These are phyloP conservation scores for Acronicta leporina DNA, from an alignment of 2,888 invertebrate genomes.

Conservation along the genomic window DNA sequence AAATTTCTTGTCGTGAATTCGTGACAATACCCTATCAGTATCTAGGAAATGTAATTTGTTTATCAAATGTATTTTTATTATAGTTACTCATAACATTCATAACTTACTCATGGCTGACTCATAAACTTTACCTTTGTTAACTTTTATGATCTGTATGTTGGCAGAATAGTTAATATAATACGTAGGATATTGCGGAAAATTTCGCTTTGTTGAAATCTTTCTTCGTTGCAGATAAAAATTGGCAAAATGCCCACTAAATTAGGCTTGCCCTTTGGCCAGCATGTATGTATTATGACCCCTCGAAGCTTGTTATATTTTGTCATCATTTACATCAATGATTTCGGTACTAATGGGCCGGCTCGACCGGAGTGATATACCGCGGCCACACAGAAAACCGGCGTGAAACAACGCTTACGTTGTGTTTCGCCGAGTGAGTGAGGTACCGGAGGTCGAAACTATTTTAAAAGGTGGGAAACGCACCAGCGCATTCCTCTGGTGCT, in stretches of 20 bases:
- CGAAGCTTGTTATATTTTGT: too few relatives aligned
- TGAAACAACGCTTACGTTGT: too few relatives aligned
- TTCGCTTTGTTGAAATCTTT: background rate
- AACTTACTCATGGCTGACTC: slow-evolving; percentile 34
- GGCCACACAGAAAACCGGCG: too few relatives aligned
- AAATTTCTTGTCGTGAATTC: background rate
- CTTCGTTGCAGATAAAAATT: slow-evolving; percentile 7
- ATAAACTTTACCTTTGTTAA: slow-evolving; percentile 40
- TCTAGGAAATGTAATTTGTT: background rate
- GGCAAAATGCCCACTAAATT: slow-evolving; percentile 23
- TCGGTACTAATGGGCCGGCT: too few relatives aligned
- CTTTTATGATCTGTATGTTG: slow-evolving; percentile 34
- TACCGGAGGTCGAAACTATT: too few relatives aligned
- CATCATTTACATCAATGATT: too few relatives aligned
- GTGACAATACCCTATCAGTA: slow-evolving; percentile 7
- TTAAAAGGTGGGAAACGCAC: too few relatives aligned
- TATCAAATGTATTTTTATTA: slow-evolving; percentile 7
- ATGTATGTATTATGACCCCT: too few relatives aligned
- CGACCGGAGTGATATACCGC: too few relatives aligned
- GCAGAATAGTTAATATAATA: slow-evolving; percentile 3
- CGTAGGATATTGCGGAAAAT: slow-evolving; percentile 23
- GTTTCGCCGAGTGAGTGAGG: too few relatives aligned
- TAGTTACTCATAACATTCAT: slow-evolving; percentile 16
- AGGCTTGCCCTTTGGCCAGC: background rate
- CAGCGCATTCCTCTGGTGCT: too few relatives aligned